These are phyloP conservation scores for Cherax destructor DNA, from an alignment of 1,140 invertebrate genomes.

Conservation along the genomic window DNA sequence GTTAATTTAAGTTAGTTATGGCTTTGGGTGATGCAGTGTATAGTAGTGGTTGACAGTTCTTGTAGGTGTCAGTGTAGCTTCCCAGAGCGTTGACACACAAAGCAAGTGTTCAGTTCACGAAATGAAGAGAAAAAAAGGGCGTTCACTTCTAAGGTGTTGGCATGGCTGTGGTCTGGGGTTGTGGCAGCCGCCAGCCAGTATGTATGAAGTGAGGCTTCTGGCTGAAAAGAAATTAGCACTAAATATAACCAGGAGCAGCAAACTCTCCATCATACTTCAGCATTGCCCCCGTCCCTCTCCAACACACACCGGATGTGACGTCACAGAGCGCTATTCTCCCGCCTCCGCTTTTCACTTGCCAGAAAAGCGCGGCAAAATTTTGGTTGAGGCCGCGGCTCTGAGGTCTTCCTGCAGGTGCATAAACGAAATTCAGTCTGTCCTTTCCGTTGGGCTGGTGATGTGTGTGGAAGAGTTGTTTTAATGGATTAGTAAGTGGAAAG, in stretches of 20 bases:
- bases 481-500: background rate
- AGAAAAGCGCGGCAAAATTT: background rate
- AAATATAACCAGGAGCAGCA: slow-evolving; percentile 23
- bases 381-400: background rate
- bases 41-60: no score
- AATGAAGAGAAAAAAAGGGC: background rate
- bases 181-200: background rate
- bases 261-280: background rate
- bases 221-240: slow-evolving; percentile 15
- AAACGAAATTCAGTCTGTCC: background rate
- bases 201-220: background rate
- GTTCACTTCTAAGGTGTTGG: background rate
- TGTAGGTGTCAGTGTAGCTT: no score
- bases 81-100: no score
- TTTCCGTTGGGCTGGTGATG: background rate
- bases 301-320: slow-evolving; percentile 42
- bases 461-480: background rate
- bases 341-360: background rate
- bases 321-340: slow-evolving; percentile 37
- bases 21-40: no score
- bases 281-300: background rate
- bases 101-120: background rate
- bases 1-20: no score
- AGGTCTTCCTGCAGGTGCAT: background rate
- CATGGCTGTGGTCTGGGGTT: background rate